phyloP scores from a whole-genome alignment of 2,797 vertebrate genomes.

The Denticeps clupeoides region DNA sequence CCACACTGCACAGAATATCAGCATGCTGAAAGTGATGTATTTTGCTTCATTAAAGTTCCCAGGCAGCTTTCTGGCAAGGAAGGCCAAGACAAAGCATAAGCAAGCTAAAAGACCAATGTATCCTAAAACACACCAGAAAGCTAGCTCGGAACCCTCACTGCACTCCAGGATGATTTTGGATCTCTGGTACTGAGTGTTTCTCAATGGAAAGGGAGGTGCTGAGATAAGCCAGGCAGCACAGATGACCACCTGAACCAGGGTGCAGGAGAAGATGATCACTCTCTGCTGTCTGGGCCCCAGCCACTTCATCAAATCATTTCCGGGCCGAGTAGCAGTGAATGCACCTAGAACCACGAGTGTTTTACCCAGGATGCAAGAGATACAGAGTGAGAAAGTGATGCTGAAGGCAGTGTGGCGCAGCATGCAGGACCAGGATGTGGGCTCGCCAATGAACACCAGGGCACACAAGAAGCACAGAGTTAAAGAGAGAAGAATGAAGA shows the following conservation, averaged over 20 bases:
- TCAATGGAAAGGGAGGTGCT: conserved; percentile 27
- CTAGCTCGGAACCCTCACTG: conserved; percentile 29
- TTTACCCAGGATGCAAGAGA: conserved; percentile 34
- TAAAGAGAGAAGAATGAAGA: conserved; percentile 32
- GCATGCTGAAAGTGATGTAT: conserved; percentile 37
- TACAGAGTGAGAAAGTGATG: conserved; percentile 34
- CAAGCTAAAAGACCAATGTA: conserved; percentile 28
- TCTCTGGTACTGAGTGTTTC: conserved; percentile 27
- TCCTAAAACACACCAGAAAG: conserved; percentile 35
- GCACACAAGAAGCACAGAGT: conserved; percentile 35
- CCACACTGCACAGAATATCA: conserved; percentile 38
- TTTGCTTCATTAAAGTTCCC: conserved; percentile 37
- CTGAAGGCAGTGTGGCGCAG: conserved; percentile 33
- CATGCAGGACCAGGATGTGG: conserved; percentile 38
- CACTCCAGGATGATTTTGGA: conserved; percentile 36
- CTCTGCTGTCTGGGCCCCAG: conserved; percentile 28
- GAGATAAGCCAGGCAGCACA: conserved; percentile 30
- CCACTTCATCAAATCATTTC: conserved; percentile 34
- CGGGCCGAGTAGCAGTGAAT: conserved; percentile 31
- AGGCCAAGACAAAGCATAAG: conserved; percentile 34
- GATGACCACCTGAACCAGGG: conserved; percentile 26
- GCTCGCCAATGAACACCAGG: conserved; percentile 32
- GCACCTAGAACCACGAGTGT: conserved; percentile 32
- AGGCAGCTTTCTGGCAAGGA: conserved; percentile 31
- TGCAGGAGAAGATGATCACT: conserved; percentile 30